Base-by-base conservation (phyloP, 2,797 vertebrate genomes). In the Ambastaia sidthimunki region DNA sequence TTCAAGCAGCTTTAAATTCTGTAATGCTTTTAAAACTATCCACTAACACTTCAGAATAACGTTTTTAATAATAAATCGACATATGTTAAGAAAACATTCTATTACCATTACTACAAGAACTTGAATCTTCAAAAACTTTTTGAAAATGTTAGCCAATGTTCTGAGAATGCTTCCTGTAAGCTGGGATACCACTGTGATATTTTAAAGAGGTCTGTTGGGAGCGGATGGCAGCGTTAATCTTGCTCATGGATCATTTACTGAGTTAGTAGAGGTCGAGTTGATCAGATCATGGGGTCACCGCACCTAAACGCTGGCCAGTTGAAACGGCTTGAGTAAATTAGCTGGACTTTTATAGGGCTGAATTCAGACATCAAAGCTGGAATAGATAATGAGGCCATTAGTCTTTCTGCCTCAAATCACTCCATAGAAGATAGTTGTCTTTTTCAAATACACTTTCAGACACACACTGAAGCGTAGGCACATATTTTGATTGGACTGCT, bases 321-420 rank as follows among this genome's bases (percentile, higher is more conserved):
- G 68, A 69, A 73, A 75, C 28, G 48, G 50, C 52, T 75, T 21
- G 55, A 76, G 74, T 85, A 74, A 80, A 84, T 83, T 77, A 85
- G 62, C 57, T 69, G 71, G 67, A 80, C 67, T 50, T 63, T 69
- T 74, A 44, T 73, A 79, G 44, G 70, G 55, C 18, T 71, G 37
- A 41, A 73, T 63, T 68, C 21, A 71, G 37, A 78, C 50, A 66
- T 87, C 78, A 78, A 84, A 82, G 83, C 47, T 52, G 31, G 19
- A 57, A 74, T 81, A 82, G 74, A 86, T 86, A 85, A 86, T 83
- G 82, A 85, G 79, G 59, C 84, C 59, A 84, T 85, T 87, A 83
- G 77, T 76, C 59, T 57, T 73, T 19, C 10, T 78, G 59, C 75
- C 80, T 52, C 68, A 78, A 47, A 82, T 77, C 57, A 70, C 12